Evolutionary conservation across 2,888 invertebrate species (phyloP), one percentile per base, ranked within the genome.

Genomic region (Xestobium rufovillosum): DNA sequence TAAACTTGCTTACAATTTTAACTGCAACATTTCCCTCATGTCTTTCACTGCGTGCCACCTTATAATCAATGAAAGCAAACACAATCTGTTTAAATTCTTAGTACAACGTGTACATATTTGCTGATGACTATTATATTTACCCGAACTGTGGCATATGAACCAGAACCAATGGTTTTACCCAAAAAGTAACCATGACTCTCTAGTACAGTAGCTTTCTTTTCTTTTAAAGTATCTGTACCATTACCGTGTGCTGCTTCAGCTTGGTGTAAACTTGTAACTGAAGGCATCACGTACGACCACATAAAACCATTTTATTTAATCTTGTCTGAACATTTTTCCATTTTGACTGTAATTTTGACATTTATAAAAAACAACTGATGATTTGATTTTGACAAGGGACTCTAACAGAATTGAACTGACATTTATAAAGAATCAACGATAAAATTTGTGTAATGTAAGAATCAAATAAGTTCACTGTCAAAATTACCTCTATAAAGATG

Each of bases 141-240:
- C 71, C 83, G 82, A 6, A 87, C 86, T 33, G 82, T 83, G 27
- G 86, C 85, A 65, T 85, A 87, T 25, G 84, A 84, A 12, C 87
- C 87, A n/a, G 78, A 76, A 3, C 86, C 86, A 48, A 87, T 83
- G 3, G 79, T 79, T 57, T 79, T 78, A 11, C 84, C 83, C 36
- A 86, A 65, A 34, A 71, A 70, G 52, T 85, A 85, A 43, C 86
- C 86, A 61, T 85, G 84, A 14, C 77, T 75, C 65, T 85, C 83
- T 19, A 87, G 71, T 30, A 85, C 81, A n/a, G 82, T 79, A 47
- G 56, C 58, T 47, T 63, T 64, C 41, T 58, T 57, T 29, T 57
- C 51, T 43, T 56, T 51, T 53, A 65, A 35, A 48, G 57, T 43
- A 46, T 59, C 38, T 23, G 49, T 39, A 14, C 40, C 42, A 26